Base-by-base conservation (phyloP, 2,113 vertebrate genomes). In the Lophura nycthemera region DNA sequence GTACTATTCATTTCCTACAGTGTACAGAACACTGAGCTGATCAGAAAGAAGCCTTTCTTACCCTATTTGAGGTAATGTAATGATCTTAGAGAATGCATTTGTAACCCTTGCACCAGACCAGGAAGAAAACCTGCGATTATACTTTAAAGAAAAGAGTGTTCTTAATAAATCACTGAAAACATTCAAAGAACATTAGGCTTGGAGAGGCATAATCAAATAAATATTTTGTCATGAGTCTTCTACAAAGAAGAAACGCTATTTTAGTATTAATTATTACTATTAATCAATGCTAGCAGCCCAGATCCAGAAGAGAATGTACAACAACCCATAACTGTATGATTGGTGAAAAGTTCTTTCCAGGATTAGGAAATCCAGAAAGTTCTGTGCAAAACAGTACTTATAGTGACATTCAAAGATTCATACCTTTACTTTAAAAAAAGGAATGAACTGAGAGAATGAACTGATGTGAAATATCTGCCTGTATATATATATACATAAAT, bases 81-180 rank as follows among this genome's bases (percentile, higher is more conserved):
- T 86, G 73, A 88, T 93, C 77, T 92, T 86, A 90, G 54, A 92
- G 40, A 88, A 79, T 42, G 42, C 74, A n/a, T 84, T 89, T 86
- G 69, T 79, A 95, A 90, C 56, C 69, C 73, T 86, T 90, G 60
- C 64, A 88, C 20, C 76, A 94, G 56, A 56, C 32, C 71, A 76
- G 36, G 52, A 90, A 60, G 63, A 92, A 94, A 88, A 77, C 38
- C 38, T 86, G 38, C 65, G 86, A 88, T 84, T 94, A 78, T 43
- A 48, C 36, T 82, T 94, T 61, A 38, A 24, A 82, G 56, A 22
- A 66, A 60, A 87, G 75, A 67, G 30, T 45, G 12, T 70, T 24
- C 8, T 42, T 29, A 18, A 69, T 43, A 90, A 86, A 63, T 72
- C 67, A 40, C 47, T 92, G 54, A 73, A 89, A 88, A 78, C n/a